Evolutionary conservation across 2,113 vertebrate species (phyloP), one percentile per base, ranked within the genome.

Genomic region (Myrmophylax atrothorax): DNA sequence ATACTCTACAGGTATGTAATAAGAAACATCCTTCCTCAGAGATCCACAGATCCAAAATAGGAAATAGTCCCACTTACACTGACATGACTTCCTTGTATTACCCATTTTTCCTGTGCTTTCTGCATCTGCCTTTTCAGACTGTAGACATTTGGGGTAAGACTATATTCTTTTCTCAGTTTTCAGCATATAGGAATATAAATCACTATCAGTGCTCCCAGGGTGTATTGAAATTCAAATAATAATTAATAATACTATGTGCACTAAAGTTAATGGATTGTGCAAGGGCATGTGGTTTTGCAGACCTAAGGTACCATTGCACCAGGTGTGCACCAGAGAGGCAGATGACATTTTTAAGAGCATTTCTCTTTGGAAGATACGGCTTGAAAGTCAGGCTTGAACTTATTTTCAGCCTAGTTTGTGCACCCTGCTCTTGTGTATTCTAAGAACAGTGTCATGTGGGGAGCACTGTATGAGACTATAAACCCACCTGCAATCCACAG

Each of bases 391-490:
- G 63, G 10, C 38, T 59, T 49, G 55, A 93, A 93, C 10, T 13
- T 72, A 62, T 66, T 90, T 59, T 79, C 64, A 86, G 60, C 40
- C 16, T 80, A 37, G 90, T 95, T 75, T 19, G 62, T 82, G 74
- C 47, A 82, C 15, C 20, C 33, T 78, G 38, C 35, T 23, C 7
- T 74, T 42, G n/a, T 0, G 5, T 77, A 35, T 66, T 47, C 42
- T 40, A 58, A 49, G 58, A 89, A 26, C 42, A 40, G 56, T 15
- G 53, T 87, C 2, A 20, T 50, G 49, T 44, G 42, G 73, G 86
- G 50, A 74, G 40, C 53, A 23, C 55, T 83, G 55, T 9, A 18
- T 44, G 26, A 93, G 75, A 64, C 81, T 91, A 52, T 28, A 74
- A 89, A 72, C 74, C 35, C 56, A 58, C 70, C 68, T 95, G 72